Evolutionary conservation across 2,113 vertebrate species (phyloP).

Genomic region (Gulo gulo): DNA sequence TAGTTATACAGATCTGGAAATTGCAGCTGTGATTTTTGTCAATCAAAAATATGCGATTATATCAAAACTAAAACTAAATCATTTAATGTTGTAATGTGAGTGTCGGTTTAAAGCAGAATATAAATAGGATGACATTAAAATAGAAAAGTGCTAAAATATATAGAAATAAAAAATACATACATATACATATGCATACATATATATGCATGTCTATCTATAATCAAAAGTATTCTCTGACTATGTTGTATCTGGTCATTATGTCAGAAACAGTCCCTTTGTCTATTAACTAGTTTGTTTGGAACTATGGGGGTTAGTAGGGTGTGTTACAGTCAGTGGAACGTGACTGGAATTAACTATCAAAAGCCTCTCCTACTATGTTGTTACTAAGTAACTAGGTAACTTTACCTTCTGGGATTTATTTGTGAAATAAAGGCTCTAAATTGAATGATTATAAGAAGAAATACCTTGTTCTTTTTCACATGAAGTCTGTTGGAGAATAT

Average conservation of each 20-base stretch:
- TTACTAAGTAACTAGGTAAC: background rate
- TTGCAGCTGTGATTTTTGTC: background rate
- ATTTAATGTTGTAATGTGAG: background rate
- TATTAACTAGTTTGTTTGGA: background rate
- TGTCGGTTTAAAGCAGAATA: background rate
- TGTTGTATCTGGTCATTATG: background rate
- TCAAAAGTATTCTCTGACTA: background rate
- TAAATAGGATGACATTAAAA: background rate
- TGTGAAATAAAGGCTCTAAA: background rate
- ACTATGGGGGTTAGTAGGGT: fast-evolving
- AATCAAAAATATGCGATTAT: background rate
- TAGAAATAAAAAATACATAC: background rate
- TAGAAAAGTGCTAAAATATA: background rate
- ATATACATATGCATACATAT: background rate
- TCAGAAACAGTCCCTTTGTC: background rate
- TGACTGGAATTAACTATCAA: background rate
- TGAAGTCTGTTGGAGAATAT: background rate
- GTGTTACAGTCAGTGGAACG: background rate
- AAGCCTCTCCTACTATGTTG: background rate
- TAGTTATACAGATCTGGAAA: background rate
- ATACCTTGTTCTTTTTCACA: background rate
- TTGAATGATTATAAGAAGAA: background rate
- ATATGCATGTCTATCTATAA: background rate
- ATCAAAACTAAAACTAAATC: background rate
- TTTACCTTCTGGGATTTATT: background rate